These are phyloP conservation scores for Entomobrya proxima DNA, from an alignment of 2,888 invertebrate genomes.

Conservation along the genomic window DNA sequence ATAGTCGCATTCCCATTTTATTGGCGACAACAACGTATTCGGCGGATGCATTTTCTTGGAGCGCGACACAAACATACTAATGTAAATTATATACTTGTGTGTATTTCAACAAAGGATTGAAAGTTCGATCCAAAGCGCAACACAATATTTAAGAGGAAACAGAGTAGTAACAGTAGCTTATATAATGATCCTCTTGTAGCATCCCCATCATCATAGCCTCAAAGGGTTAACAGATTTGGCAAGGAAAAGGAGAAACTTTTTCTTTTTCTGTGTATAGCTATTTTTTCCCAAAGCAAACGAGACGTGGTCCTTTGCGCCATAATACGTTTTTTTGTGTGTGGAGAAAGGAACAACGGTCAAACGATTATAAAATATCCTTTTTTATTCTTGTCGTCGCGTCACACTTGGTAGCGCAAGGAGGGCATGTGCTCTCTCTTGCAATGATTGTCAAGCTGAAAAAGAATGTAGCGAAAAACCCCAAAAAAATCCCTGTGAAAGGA, in stretches of 20 bases:
- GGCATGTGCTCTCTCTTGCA: not conserved
- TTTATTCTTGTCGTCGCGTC: conserved; percentile 30
- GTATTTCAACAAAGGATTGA: too few relatives aligned
- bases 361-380: conserved; percentile 45
- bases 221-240: conserved; percentile 45
- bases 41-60: conserved; percentile 14
- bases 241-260: conserved; percentile 19
- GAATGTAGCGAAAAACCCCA: not conserved
- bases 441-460: conserved; percentile 19
- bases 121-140: too few relatives aligned
- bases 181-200: not conserved
- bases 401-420: conserved; percentile 29
- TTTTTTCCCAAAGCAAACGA: not conserved
- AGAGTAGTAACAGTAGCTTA: not conserved
- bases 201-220: not conserved
- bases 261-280: too few relatives aligned
- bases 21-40: not conserved
- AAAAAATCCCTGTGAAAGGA: not conserved
- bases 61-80: too few relatives aligned
- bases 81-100: conserved; percentile 2
- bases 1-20: not conserved
- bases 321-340: not conserved
- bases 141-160: too few relatives aligned
- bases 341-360: conserved; percentile 37
- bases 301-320: not conserved